Base-by-base conservation (phyloP, 2,797 vertebrate genomes). In the Darevskia mixta region DNA sequence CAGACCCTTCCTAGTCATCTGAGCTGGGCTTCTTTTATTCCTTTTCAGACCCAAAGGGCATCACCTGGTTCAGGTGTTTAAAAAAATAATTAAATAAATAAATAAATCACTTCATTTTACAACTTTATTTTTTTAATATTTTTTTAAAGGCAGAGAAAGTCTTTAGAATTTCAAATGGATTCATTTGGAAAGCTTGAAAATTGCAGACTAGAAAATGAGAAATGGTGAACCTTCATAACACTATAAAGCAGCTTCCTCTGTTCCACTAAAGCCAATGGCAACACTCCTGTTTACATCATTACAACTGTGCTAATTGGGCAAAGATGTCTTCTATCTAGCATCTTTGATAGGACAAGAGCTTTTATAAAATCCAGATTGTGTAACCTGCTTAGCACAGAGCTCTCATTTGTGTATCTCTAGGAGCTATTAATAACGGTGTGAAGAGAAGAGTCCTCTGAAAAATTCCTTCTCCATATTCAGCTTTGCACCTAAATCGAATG, bases 401-500 rank as follows among this genome's bases (percentile, higher is more conserved):
- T 82, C 38, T 66, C 79, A 90, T 64, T 0, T 0, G 29, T 25
- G 66, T 72, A 77, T 67, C 80, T 35, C 64, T 82, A 66, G 87
- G 91, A 85, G 79, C 88, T 91, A 91, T 94, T 92, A 89, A 79
- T 87, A 91, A 89, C 0, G 1, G 1, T 81, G 88, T 84, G 82
- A 78, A 85, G 83, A 64, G 43, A 49, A 27, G 4, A 64, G 17
- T 38, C 43, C 45, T 81, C 79, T 27, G 35, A 81, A 85, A 58
- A 38, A 15, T 71, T 17, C 41, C 18, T 71, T 88, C 86, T 87
- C 82, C 82, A 1, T 91, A 93, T 93, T 91, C 92, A 89, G 80
- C 72, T 90, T 88, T 90, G 90, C 86, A 80, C 78, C 92, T 93
- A 91, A 90, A 92, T 88, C 94, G 87, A 90, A 92, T 41, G 27